Percentiles rank a stretch among this genome's conserved stretches.
Conservation (phyloP, 2,797 vertebrate species). For the Decapterus maruadsi region DNA sequence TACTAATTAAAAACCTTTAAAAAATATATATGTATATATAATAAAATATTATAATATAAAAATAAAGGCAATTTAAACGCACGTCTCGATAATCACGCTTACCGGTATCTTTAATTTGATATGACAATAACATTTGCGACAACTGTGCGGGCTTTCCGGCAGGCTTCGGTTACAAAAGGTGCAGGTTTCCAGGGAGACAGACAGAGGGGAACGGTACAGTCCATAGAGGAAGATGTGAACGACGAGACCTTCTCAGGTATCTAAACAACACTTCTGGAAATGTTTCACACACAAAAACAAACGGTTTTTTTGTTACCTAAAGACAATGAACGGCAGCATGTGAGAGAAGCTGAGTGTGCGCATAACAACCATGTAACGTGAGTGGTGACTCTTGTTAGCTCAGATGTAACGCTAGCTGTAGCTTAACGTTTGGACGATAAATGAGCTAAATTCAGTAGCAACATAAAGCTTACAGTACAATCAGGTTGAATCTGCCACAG, state of each 20-base stretch:
- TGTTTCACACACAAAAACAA: neutral
- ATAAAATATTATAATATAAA: too few species aligned
- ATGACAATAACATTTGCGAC: constrained; percentile 74
- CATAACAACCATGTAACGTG: neutral
- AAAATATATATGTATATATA: too few species aligned
- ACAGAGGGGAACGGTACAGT: constrained; percentile 36
- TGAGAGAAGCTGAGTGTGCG: neutral
- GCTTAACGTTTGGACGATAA: neutral
- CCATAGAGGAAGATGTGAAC: constrained; percentile 70
- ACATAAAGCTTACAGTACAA: neutral
- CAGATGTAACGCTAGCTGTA: constrained; percentile 14
- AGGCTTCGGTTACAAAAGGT: constrained; percentile 79
- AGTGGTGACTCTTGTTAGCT: constrained; percentile 42
- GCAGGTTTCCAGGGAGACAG: constrained; percentile 52
- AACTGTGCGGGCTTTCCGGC: constrained; percentile 67
- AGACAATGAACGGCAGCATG: neutral
- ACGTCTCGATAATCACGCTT: neutral
- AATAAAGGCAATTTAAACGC: neutral
- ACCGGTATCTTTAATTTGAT: neutral
- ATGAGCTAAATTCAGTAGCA: neutral
- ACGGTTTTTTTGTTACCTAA: neutral
- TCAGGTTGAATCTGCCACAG: rapidly evolving
- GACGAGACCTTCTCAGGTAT: constrained; percentile 61
- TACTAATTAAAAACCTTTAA: neutral
- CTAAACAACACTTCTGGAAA: neutral